Conservation (phyloP, 2,113 vertebrate species). For the Syrmaticus mikado region DNA sequence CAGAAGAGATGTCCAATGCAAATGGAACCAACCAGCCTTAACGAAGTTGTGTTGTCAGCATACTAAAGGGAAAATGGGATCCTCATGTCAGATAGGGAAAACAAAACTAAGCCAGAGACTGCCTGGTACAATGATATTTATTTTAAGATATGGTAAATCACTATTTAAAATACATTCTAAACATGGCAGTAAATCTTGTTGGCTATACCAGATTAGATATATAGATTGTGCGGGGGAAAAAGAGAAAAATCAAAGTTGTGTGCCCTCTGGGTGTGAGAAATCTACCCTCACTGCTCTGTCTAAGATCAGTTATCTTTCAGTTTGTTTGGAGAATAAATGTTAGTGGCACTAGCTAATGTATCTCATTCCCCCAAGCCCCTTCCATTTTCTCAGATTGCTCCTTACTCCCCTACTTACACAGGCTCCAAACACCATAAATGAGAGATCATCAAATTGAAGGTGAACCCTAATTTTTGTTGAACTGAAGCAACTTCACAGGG, state of each 20-base stretch:
- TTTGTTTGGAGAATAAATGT: neutral
- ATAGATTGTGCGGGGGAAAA: neutral
- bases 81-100: conserved; percentile 14
- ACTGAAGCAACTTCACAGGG: neutral
- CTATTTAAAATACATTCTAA: conserved; percentile 47
- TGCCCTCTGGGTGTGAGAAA: neutral
- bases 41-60: conserved; percentile 90
- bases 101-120: conserved; percentile 28
- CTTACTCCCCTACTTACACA: neutral
- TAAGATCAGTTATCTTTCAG: neutral
- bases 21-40: conserved; percentile 96
- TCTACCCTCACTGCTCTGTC: neutral
- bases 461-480: neutral
- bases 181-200: conserved; percentile 20
- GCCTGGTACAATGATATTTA: conserved; percentile 7
- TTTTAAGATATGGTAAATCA: conserved; percentile 50
- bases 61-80: conserved; percentile 78
- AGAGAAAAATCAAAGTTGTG: neutral
- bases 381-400: neutral
- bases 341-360: neutral
- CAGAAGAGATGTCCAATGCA: conserved; percentile 89
- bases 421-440: neutral
- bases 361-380: neutral
- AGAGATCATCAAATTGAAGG: neutral
- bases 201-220: conserved; percentile 6